Conservation (phyloP, 1,140 invertebrate species). For the Drosophila tsacasi region DNA sequence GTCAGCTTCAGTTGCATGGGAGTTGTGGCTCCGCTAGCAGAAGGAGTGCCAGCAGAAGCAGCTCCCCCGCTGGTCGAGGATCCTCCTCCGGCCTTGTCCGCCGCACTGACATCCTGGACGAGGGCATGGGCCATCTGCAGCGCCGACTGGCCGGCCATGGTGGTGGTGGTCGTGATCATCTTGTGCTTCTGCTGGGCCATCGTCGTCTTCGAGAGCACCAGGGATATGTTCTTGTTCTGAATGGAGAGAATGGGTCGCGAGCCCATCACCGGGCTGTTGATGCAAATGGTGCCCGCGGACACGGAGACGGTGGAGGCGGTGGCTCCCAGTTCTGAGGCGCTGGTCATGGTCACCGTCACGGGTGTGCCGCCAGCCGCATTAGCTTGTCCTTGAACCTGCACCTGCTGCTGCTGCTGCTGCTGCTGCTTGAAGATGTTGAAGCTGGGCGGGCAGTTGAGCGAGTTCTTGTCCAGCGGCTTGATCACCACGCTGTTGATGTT, state of each 20-base stretch:
- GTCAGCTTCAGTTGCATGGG: slow-evolving; percentile 4
- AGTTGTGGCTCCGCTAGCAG: not conserved
- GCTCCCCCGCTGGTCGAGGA: slow-evolving; percentile 3
- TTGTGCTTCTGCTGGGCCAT: slow-evolving; percentile 71
- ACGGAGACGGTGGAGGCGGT: slow-evolving; percentile 37
- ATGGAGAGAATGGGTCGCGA: slow-evolving; percentile 24
- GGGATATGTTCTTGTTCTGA: slow-evolving; percentile 62
- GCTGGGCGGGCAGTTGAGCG: slow-evolving; percentile 54
- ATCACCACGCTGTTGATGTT: slow-evolving; percentile 73
- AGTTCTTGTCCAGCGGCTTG: slow-evolving; percentile 60
- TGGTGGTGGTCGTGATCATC: slow-evolving; percentile 63
- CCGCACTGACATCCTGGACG: slow-evolving; percentile 20
- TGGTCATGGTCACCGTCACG: slow-evolving; percentile 5
- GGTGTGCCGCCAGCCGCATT: slow-evolving; percentile 1
- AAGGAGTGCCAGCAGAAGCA: not conserved
- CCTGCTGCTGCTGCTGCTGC: slow-evolving; percentile 5
- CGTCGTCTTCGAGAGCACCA: slow-evolving; percentile 67
- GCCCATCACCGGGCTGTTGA: slow-evolving; percentile 35
- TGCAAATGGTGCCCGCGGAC: slow-evolving; percentile 39
- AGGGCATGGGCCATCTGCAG: slow-evolving; percentile 58
- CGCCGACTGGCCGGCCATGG: slow-evolving; percentile 30
- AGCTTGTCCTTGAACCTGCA: slow-evolving; percentile 1
- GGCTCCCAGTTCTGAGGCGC: slow-evolving; percentile 1
- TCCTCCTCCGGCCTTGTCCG: not conserved
- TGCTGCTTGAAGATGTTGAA: slow-evolving; percentile 69